A percentile compares a stretch with the other conserved stretches of the same genome.
These are phyloP conservation scores for Antennarius maculatus DNA, from an alignment of 2,797 vertebrate genomes.

Conservation along the genomic window DNA sequence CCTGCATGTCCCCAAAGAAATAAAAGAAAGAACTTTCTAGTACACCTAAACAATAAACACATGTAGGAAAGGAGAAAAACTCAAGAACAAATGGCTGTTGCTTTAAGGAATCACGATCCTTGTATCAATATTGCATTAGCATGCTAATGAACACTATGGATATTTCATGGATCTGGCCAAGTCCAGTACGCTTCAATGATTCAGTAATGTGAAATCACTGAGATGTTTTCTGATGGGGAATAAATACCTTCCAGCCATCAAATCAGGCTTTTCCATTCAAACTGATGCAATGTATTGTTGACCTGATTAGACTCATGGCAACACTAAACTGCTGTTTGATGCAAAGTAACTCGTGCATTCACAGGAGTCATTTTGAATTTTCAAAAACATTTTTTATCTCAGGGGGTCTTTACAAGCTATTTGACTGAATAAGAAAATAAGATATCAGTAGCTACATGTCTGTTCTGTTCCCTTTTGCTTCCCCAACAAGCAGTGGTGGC, in stretches of 20 bases:
- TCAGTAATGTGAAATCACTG: conserved; percentile 11
- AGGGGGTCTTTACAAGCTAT: conserved; percentile 12
- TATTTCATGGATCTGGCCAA: conserved; percentile 14
- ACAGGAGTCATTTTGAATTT: conserved; percentile 30
- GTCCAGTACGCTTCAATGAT: conserved; percentile 11
- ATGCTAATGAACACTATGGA: no score
- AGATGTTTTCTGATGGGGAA: no score
- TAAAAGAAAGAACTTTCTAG: no score
- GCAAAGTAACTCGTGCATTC: conserved; percentile 16
- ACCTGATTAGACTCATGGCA: conserved; percentile 19
- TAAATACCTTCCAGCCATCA: no score
- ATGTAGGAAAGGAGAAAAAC: no score
- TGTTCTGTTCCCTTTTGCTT: conserved; percentile 33
- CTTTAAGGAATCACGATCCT: no score
- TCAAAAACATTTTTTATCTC: conserved; percentile 12
- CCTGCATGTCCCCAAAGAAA: no score
- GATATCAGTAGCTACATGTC: conserved; percentile 35
- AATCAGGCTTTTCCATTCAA: no score
- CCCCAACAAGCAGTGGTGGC: not conserved
- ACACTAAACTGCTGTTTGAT: conserved; percentile 9
- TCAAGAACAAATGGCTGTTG: no score
- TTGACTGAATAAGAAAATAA: conserved; percentile 34
- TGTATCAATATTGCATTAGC: no score
- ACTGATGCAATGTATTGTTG: conserved; percentile 7
- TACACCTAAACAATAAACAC: no score